phyloP scores from a whole-genome alignment of 2,888 invertebrate genomes.

The Morinoia aosen region DNA sequence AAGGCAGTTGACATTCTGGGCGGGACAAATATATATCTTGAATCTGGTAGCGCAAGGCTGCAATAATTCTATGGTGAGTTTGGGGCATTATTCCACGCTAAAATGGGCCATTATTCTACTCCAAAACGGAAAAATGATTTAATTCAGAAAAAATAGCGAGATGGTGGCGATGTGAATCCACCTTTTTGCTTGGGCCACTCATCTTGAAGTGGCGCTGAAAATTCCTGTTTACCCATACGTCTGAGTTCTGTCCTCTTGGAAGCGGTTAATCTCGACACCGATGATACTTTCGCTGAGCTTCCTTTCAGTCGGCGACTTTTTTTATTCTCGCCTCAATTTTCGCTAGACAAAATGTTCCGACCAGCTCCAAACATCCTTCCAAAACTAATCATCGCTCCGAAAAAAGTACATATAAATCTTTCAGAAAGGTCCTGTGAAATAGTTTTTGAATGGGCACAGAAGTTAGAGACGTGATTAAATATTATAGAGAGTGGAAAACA shows the following conservation, averaged over 20 bases:
- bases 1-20: not conserved
- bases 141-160: not conserved
- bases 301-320: not conserved
- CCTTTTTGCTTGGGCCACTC: not conserved
- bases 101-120: not conserved
- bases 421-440: not conserved
- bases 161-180: not conserved
- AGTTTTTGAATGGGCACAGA: constrained; percentile 41
- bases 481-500: constrained; percentile 7
- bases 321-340: constrained; percentile 32
- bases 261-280: constrained; percentile 41
- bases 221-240: not conserved
- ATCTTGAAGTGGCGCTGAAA: not conserved
- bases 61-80: not conserved
- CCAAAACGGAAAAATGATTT: not conserved
- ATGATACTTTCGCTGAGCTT: not conserved
- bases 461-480: constrained; percentile 44
- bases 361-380: constrained; percentile 51
- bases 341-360: constrained; percentile 45
- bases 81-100: not conserved
- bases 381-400: constrained; percentile 47
- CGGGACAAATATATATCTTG: not conserved
- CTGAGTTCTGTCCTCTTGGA: not conserved
- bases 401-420: constrained; percentile 41
- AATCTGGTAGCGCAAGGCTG: not conserved